Conservation (phyloP, 2,113 vertebrate genomes). For the Ancistrus triradiatus region DNA sequence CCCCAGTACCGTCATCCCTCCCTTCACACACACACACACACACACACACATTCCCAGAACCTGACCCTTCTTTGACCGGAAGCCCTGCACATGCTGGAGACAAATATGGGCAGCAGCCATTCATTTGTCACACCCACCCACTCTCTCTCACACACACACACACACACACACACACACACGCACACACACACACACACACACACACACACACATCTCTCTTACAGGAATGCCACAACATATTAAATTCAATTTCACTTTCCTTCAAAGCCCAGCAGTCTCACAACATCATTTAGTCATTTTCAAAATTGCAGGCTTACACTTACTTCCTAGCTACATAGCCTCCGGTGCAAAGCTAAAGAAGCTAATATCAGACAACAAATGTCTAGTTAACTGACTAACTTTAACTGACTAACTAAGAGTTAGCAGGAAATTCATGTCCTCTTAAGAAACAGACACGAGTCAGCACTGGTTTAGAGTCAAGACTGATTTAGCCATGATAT, state of each 20-base stretch:
- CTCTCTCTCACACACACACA: slow-evolving; percentile 14
- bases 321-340: too few relatives aligned
- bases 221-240: slow-evolving; percentile 24
- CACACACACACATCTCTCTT: slow-evolving; percentile 45
- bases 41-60: slow-evolving; percentile 32
- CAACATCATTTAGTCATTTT: too few relatives aligned
- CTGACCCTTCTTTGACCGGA: slow-evolving; percentile 53
- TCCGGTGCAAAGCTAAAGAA: too few relatives aligned
- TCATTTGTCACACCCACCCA: slow-evolving; percentile 30
- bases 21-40: slow-evolving; percentile 36
- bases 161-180: slow-evolving; percentile 40
- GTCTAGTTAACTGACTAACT: too few relatives aligned
- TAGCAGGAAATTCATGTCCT: too few relatives aligned
- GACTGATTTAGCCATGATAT: too few relatives aligned
- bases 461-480: too few relatives aligned
- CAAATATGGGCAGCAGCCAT: slow-evolving; percentile 41
- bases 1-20: slow-evolving; percentile 59
- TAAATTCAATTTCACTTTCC: slow-evolving; percentile 14
- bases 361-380: too few relatives aligned
- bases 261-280: too few relatives aligned
- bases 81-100: slow-evolving; percentile 39
- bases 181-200: slow-evolving; percentile 36
- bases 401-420: too few relatives aligned
- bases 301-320: too few relatives aligned
- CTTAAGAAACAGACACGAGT: too few relatives aligned